A percentile compares a stretch with the other conserved stretches of the same genome.
phyloP scores from a whole-genome alignment of 2,797 vertebrate species.

The Pantherophis vulpinus region DNA sequence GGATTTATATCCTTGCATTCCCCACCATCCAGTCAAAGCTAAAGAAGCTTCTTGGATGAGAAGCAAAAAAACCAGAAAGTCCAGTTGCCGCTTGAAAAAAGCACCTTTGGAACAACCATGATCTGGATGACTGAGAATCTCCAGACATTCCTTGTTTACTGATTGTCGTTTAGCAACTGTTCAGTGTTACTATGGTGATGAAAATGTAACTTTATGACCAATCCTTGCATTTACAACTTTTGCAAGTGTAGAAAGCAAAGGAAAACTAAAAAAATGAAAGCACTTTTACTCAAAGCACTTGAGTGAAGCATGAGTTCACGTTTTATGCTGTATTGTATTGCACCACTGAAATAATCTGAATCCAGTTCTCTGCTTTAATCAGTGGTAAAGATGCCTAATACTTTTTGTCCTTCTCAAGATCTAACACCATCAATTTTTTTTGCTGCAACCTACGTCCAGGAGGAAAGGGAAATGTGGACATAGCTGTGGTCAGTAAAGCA shows the following conservation, averaged over 20 bases:
- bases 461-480: neutral
- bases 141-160: neutral
- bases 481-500: neutral
- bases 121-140: too few species aligned
- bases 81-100: too few species aligned
- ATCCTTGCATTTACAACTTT: neutral
- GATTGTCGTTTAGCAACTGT: neutral
- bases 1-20: too few species aligned
- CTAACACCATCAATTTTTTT: neutral
- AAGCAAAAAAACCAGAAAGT: too few species aligned
- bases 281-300: neutral
- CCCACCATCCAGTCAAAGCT: too few species aligned
- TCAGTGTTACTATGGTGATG: neutral
- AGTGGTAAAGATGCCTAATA: neutral
- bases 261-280: neutral
- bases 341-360: neutral
- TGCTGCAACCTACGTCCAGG: neutral
- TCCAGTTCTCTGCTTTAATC: neutral
- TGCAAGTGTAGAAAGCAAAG: neutral
- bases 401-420: neutral
- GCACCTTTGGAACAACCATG: too few species aligned
- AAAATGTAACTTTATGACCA: neutral
- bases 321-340: neutral
- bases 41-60: too few species aligned
- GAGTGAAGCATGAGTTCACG: neutral